Evolutionary conservation across 2,888 invertebrate genomes (phyloP), one percentile per base, ranked within the genome.

Genomic region (Cylindroiulus punctatus): DNA sequence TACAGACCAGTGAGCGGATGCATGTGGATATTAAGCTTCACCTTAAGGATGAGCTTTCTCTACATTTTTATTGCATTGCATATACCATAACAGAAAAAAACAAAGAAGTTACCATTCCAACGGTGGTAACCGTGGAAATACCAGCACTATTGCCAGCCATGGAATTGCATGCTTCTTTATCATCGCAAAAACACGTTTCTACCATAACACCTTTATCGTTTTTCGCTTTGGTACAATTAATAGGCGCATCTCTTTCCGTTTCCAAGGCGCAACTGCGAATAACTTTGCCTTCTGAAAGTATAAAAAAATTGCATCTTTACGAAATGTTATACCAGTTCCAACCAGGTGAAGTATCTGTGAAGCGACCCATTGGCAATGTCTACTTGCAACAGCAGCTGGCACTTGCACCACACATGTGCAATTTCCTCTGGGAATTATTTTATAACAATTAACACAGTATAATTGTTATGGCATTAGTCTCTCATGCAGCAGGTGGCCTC

Each of bases 91-190:
- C 30, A 14, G 30, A 10, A 76, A 76, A 17, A 32, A 76, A 17
- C 76, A 76, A 30, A 76, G 30, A 12, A 76, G 76, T 76, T 76
- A 76, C 30, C 30, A 76, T 30, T 30, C 76, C 76, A 76, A 76
- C 4, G 30, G 26, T 30, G 30, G 76, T 26, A 32, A 30, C 76
- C 17, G 76, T 32, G 17, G 76, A 12, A 76, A 30, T 14, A 30
- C 30, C 76, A 76, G 14, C 30, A 14, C 26, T 30, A 14, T 26
- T 26, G 4, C 17, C 14, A 30, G 30, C 30, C 30, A 32, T 14
- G 32, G 30, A 14, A 76, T 76, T 76, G 76, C 76, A 76, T 30
- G 30, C 76, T 5, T 76, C 76, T 30, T 30, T 76, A 76, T 65
- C 65, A 7, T 65, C 57, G 22, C 76, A 76, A 30, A 17, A 32